These are phyloP conservation scores for Tapera naevia DNA, from an alignment of 2,797 vertebrate species.

Conservation along the genomic window DNA sequence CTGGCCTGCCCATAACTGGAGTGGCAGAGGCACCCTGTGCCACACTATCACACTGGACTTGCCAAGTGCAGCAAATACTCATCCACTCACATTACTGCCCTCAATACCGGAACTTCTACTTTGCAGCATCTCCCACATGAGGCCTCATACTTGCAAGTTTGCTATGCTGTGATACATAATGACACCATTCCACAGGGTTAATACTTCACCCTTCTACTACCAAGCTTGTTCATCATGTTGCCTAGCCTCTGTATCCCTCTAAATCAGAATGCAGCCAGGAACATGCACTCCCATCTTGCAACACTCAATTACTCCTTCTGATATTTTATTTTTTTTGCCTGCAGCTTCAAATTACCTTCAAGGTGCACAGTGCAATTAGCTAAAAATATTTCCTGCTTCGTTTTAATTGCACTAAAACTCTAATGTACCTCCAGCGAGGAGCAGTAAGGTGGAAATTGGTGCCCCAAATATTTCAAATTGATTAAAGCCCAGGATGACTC, in stretches of 20 bases:
- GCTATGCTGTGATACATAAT: background rate
- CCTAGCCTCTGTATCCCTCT: background rate
- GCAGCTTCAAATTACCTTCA: conserved; percentile 70
- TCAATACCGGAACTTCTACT: background rate
- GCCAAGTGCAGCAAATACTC: background rate
- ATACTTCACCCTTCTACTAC: background rate
- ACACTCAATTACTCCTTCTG: conserved; percentile 58
- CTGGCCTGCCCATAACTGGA: background rate
- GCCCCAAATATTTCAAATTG: conserved; percentile 60
- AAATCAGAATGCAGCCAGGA: conserved; percentile 37
- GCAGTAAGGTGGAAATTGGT: conserved; percentile 51
- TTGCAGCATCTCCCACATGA: background rate
- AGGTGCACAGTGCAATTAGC: conserved; percentile 67
- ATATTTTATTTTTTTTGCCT: conserved; percentile 67
- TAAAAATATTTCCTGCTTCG: conserved; percentile 61
- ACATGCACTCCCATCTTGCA: conserved; percentile 42
- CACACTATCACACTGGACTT: background rate
- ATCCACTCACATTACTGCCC: rapidly evolving
- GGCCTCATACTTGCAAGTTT: background rate
- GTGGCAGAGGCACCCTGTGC: too few relatives aligned
- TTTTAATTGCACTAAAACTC: conserved; percentile 68
- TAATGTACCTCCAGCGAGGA: conserved; percentile 52
- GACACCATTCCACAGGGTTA: background rate
- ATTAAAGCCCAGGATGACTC: conserved; percentile 46
- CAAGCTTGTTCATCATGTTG: background rate